Base-by-base conservation (phyloP, 2,797 vertebrate genomes). In the Pipistrellus pipistrellus region DNA sequence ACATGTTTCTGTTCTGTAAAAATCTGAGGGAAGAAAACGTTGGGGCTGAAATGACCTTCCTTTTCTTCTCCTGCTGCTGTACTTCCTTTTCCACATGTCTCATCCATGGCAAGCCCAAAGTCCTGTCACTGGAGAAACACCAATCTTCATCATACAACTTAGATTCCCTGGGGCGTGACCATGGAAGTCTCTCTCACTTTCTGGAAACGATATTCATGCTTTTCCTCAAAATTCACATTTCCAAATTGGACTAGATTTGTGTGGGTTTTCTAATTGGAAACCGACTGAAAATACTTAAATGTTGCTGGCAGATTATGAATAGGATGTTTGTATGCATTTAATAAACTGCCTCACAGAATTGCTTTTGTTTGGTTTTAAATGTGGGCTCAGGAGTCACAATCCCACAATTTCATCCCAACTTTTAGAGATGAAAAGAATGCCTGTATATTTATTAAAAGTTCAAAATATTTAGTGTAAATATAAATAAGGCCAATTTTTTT, bases 391-490 rank as follows among this genome's bases (percentile, higher is more conserved):
- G 41, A 76, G 2, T 77, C 72, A 73, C 13, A 48, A 76, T 7
- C 10, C 30, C 6, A n/a, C 3, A 59, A 48, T 86, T 89, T 64
- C 20, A 77, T 66, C 25, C 38, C 12, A 62, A 51, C 66, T 85
- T 62, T 83, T 88, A 77, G 59, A 72, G 73, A 78, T 15, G 55
- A 81, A 90, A 88, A 68, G 30, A 86, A 73, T 53, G 17, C 27
- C 86, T 21, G 30, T 21, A 15, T 73, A 23, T 69, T 11, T 8
- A 78, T 69, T 87, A 72, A 75, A 87, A 51, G 30, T 86, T 38
- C 15, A 86, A 91, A 53, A 66, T 77, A 83, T 44, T 84, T 84
- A 90, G 2, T 46, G 2, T 85, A 86, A 81, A 71, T 53, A 44
- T 23, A 38, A 53, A 38, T 62, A 53, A 15, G 15, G 46, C 6